Evolutionary conservation across 2,888 invertebrate species (phyloP), one percentile per base, ranked within the genome.

Genomic region (Apotomis capreana): DNA sequence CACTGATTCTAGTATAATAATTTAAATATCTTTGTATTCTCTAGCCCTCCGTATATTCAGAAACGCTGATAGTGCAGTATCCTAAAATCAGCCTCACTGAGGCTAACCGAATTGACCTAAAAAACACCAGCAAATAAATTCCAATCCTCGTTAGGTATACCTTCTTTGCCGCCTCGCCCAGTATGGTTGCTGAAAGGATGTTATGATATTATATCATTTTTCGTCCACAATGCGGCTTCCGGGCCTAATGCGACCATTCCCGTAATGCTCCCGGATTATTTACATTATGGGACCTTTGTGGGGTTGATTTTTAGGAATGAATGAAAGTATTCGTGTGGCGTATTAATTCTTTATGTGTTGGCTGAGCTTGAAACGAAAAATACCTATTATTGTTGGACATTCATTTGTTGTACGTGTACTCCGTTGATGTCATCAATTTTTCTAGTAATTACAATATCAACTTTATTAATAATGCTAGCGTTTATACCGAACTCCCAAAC

Each of bases 141-240:
- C 65, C 60, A 37, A 5, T 61, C 40, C 51, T 12, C 13, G 36
- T 37, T 13, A n/a, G n/a, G n/a, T n/a, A 1, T 55, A 26, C 44
- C 37, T 37, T 67, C 70, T 37, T 3, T 36, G 86, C 87, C 88
- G 89, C 87, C 87, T 80, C 84, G 85, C 88, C 84, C 85, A 84
- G 89, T 88, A 49, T 10, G 49, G 49, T 49, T 49, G 49, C 49
- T 49, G 84, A 91, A 90, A 89, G 90, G 90, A 90, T 92, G 92
- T 90, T 90, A 91, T 89, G 87, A 92, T 88, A 90, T 92, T 89
- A 91, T 90, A 89, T 91, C 92, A 93, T 92, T 92, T 92, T 91
- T 91, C 90, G 84, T 84, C 83, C 86, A 91, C 91, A 91, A 92
- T 87, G 84, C 83, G 87, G 86, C 80, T 91, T 92, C 92, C 92